These are phyloP conservation scores for Griposia aprilina DNA, from an alignment of 2,888 invertebrate species.

Conservation along the genomic window DNA sequence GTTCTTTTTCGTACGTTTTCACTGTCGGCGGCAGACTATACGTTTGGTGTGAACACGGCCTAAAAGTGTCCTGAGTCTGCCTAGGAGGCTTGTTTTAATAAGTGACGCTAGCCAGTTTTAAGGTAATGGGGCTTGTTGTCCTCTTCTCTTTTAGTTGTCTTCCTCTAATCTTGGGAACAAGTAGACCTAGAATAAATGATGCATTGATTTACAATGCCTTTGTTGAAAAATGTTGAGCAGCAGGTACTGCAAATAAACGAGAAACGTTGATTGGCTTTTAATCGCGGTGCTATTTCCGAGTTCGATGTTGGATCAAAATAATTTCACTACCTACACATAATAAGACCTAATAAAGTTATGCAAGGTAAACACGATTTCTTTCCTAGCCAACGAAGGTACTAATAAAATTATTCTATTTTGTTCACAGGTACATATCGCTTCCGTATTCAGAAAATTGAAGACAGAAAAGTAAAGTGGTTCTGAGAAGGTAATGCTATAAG, in stretches of 20 bases:
- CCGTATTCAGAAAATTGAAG: constrained; percentile 22
- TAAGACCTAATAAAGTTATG: not conserved
- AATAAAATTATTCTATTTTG: constrained; percentile 39
- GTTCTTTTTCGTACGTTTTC: not conserved
- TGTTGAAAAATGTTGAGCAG: not conserved
- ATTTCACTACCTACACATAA: not conserved
- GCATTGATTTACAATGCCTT: not conserved
- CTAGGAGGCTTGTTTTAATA: constrained; percentile 10
- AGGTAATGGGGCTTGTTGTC: not conserved
- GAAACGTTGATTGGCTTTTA: not conserved
- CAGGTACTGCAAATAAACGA: too few species aligned
- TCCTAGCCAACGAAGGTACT: not conserved
- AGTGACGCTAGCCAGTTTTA: not conserved
- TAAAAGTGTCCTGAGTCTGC: constrained; percentile 9
- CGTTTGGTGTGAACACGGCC: not conserved
- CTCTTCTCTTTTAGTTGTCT: not conserved
- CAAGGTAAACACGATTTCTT: not conserved
- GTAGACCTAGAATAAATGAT: not conserved
- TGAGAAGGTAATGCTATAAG: constrained; percentile 35
- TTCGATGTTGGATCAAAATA: not conserved
- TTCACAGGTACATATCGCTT: constrained; percentile 58
- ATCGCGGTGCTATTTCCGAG: not conserved
- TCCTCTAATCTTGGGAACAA: not conserved
- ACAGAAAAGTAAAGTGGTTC: constrained; percentile 26
- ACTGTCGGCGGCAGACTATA: too few species aligned